A percentile compares a stretch with the other conserved stretches of the same genome.
Conservation (phyloP, 2,888 invertebrate genomes). For the Athetis lepigone region DNA sequence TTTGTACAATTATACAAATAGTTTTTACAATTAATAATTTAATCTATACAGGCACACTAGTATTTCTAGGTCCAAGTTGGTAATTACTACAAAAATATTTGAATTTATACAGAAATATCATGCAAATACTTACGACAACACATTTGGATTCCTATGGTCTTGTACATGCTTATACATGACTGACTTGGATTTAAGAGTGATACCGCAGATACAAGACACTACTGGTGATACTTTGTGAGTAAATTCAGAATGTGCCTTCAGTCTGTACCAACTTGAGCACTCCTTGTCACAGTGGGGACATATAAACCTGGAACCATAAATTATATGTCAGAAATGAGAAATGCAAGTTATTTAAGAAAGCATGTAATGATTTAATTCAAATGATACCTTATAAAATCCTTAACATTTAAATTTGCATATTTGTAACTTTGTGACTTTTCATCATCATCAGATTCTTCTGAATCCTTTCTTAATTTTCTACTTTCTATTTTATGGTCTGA, state of each 20-base stretch:
- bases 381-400: slow-evolving; percentile 82
- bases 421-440: slow-evolving; percentile 72
- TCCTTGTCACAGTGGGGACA: slow-evolving; percentile 83
- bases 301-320: slow-evolving; percentile 78
- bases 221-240: slow-evolving; percentile 80
- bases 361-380: neutral
- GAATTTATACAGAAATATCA: neutral
- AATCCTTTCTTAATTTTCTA: slow-evolving; percentile 71
- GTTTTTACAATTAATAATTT: too few species aligned
- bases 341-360: neutral
- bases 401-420: slow-evolving; percentile 79
- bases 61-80: neutral
- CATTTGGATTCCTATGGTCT: slow-evolving; percentile 87
- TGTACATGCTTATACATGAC: slow-evolving; percentile 89
- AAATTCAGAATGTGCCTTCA: slow-evolving; percentile 81
- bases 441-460: slow-evolving; percentile 67
- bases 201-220: slow-evolving; percentile 86
- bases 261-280: slow-evolving; percentile 86
- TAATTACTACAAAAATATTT: neutral
- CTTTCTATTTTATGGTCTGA: slow-evolving; percentile 81
- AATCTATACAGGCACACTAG: neutral
- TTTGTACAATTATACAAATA: too few species aligned
- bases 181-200: slow-evolving; percentile 86
- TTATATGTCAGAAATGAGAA: neutral
- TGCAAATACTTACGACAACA: slow-evolving; percentile 81